A percentile compares a stretch with the other conserved stretches of the same genome.
Evolutionary conservation across 2,888 invertebrate genomes (phyloP).

Genomic region (Chrysodeixis includens): DNA sequence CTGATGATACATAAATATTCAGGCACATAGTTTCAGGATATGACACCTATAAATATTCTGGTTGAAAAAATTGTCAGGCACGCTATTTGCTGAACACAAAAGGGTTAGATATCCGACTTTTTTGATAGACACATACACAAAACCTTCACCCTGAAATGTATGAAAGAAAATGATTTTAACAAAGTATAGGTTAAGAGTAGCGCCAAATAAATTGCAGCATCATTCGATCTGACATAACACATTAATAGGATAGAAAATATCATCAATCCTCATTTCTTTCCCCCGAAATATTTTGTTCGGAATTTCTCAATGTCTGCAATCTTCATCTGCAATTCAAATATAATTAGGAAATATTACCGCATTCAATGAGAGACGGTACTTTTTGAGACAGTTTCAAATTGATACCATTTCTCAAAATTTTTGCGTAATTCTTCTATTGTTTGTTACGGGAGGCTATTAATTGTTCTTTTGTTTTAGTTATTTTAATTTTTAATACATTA

Average conservation of each 20-base stretch:
- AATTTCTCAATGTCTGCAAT: slow-evolving; percentile 4
- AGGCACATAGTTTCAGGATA: no score
- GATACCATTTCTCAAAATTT: not conserved
- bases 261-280: slow-evolving; percentile 5
- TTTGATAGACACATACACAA: not conserved
- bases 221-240: not conserved
- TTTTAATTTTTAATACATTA: not conserved
- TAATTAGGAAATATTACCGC: slow-evolving; percentile 9
- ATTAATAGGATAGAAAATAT: not conserved
- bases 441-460: not conserved
- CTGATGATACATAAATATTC: no score
- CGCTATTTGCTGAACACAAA: no score
- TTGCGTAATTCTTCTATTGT: not conserved
- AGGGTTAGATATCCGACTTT: no score
- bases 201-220: not conserved
- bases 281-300: not conserved
- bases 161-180: not conserved
- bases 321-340: slow-evolving; percentile 31
- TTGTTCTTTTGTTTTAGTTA: not conserved
- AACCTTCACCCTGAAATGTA: no score
- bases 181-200: not conserved
- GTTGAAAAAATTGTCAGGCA: no score
- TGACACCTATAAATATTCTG: no score
- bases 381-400: not conserved
- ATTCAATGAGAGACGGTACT: not conserved